A percentile compares a stretch with the other conserved stretches of the same genome.
Conservation (phyloP, 92 coral and sea anemone species). For the Isaurus tuberculatus region DNA sequence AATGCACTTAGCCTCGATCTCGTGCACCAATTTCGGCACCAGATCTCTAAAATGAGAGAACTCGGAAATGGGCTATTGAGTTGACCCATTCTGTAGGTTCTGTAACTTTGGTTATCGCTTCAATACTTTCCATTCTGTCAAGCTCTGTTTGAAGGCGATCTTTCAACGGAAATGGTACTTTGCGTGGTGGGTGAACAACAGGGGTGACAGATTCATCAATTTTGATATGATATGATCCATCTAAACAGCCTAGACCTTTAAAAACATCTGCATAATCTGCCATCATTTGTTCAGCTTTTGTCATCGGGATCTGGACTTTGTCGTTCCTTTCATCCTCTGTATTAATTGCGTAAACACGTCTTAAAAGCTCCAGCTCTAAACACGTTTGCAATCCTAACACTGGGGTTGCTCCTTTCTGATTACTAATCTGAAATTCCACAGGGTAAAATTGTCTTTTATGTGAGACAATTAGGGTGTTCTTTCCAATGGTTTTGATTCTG, state of each 20-base stretch:
- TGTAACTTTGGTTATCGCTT: too few relatives aligned
- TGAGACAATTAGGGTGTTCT: constrained; percentile 21
- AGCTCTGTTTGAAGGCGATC: too few relatives aligned
- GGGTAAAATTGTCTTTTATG: constrained; percentile 49
- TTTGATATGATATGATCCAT: constrained; percentile 51
- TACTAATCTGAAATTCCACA: constrained; percentile 57
- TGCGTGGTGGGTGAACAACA: too few relatives aligned
- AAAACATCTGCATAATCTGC: constrained; percentile 19
- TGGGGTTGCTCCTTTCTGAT: constrained; percentile 51
- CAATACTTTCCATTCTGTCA: too few relatives aligned
- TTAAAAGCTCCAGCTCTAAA: constrained; percentile 49
- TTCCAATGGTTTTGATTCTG: too few relatives aligned
- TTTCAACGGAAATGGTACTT: too few relatives aligned
- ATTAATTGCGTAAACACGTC: constrained; percentile 45
- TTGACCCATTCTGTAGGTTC: too few relatives aligned
- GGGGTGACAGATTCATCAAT: constrained; percentile 41
- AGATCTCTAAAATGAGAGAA: too few relatives aligned
- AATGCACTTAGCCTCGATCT: too few relatives aligned
- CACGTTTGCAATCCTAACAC: constrained; percentile 5
- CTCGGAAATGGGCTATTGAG: too few relatives aligned
- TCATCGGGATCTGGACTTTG: neutral
- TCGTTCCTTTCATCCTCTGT: constrained; percentile 19
- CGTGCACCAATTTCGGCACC: too few relatives aligned
- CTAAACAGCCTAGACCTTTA: constrained; percentile 31
- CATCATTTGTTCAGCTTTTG: too few relatives aligned